A percentile compares a stretch with the other conserved stretches of the same genome.
Evolutionary conservation across 2,888 invertebrate genomes (phyloP).

Genomic region (Xanthia icteritia): DNA sequence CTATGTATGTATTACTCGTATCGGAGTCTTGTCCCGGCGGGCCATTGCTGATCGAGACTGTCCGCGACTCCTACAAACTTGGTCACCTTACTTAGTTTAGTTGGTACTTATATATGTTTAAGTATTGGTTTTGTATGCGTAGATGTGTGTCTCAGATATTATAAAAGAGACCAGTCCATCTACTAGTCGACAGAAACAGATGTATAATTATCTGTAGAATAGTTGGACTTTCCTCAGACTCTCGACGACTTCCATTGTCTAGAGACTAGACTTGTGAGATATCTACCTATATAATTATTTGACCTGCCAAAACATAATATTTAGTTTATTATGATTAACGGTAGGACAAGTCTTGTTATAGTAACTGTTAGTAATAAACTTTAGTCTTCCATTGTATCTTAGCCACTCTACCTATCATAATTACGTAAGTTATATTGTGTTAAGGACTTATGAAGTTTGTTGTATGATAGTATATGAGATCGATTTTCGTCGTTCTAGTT

Average conservation of each 20-base stretch:
- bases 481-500: constrained; percentile 15
- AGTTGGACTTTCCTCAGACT: background rate
- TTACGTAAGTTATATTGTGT: constrained; percentile 48
- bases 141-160: background rate
- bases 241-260: background rate
- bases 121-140: background rate
- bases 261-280: constrained; percentile 4
- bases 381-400: background rate
- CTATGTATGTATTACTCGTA: constrained; percentile 32
- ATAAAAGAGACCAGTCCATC: background rate
- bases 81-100: background rate
- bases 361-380: constrained; percentile 6
- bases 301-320: constrained; percentile 10
- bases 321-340: constrained; percentile 45
- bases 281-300: background rate
- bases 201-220: too few relatives aligned
- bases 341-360: background rate
- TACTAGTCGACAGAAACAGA: too few relatives aligned
- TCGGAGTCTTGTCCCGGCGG: constrained; percentile 44
- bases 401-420: background rate
- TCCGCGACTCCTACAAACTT: constrained; percentile 37
- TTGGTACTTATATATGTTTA: background rate
- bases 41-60: constrained; percentile 46
- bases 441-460: constrained; percentile 19
- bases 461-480: constrained; percentile 1